phyloP scores from a whole-genome alignment of 2,797 vertebrate species.

The Urosaurus nigricauda region DNA sequence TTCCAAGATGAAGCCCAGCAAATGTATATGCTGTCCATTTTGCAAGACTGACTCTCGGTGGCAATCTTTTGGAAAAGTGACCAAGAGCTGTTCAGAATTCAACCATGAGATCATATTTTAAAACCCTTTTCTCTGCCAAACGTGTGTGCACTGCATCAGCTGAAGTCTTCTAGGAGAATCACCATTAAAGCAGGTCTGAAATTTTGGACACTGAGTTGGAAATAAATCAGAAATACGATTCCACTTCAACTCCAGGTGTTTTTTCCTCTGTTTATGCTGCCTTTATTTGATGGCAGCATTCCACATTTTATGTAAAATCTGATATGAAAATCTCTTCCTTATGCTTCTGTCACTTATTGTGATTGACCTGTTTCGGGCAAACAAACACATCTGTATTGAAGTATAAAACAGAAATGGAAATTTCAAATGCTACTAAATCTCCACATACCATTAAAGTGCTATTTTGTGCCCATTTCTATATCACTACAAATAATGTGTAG shows the following conservation, averaged over 20 bases:
- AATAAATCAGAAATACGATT: conserved; percentile 74
- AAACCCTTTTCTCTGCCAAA: conserved; percentile 62
- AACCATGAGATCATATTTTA: conserved; percentile 13
- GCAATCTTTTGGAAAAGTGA: background rate
- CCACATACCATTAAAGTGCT: conserved; percentile 45
- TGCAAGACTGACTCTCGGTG: conserved; percentile 11
- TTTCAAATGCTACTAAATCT: conserved; percentile 40
- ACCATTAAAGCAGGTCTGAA: conserved; percentile 66
- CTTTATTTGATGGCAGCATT: conserved; percentile 44
- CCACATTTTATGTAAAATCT: conserved; percentile 41
- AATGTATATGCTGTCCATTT: background rate
- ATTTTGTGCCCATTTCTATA: conserved; percentile 15
- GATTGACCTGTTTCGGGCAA: conserved; percentile 19
- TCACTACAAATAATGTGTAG: background rate
- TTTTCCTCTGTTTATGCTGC: conserved; percentile 59
- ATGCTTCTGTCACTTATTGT: conserved; percentile 10
- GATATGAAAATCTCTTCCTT: conserved; percentile 37
- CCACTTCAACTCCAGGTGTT: conserved; percentile 66
- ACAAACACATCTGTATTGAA: background rate
- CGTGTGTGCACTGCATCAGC: conserved; percentile 49
- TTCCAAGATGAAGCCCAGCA: background rate
- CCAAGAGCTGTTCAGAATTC: background rate
- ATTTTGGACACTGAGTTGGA: conserved; percentile 67
- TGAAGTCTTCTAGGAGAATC: conserved; percentile 63
- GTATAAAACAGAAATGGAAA: conserved; percentile 37